These are phyloP conservation scores for Rutilus rutilus DNA, from an alignment of 2,113 vertebrate genomes.

Conservation along the genomic window DNA sequence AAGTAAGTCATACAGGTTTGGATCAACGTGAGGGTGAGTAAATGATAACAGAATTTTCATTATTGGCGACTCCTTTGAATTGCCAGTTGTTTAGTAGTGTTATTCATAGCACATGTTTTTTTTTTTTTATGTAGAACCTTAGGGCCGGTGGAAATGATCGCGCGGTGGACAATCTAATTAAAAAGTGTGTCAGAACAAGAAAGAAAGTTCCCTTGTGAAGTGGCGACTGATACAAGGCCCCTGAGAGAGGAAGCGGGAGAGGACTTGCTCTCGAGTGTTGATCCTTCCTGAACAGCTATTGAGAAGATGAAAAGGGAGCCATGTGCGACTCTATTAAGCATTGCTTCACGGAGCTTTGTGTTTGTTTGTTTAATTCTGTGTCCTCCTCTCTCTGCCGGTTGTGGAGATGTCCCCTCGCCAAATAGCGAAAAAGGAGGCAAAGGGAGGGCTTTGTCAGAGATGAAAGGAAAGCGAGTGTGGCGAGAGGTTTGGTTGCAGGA, in stretches of 20 bases:
- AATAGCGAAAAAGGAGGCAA: constrained; percentile 47
- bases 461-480: constrained; percentile 66
- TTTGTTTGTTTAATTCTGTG: constrained; percentile 61
- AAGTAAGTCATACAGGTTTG: not conserved
- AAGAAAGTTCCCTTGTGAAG: constrained; percentile 42
- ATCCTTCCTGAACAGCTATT: constrained; percentile 42
- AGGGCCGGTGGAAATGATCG: not conserved
- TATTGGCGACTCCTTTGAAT: not conserved
- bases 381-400: constrained; percentile 36
- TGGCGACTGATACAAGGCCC: constrained; percentile 39
- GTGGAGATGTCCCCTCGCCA: constrained; percentile 43
- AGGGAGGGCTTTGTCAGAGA: constrained; percentile 62
- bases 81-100: not conserved
- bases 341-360: constrained; percentile 57
- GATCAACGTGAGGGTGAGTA: not conserved
- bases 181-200: constrained; percentile 40
- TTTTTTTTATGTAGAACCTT: not conserved
- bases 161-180: constrained; percentile 47
- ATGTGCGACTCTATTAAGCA: constrained; percentile 55
- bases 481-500: constrained; percentile 60
- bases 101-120: not conserved
- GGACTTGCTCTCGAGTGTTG: constrained; percentile 51
- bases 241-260: constrained; percentile 29
- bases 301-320: constrained; percentile 56
- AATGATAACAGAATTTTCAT: not conserved